Evolutionary conservation across 1,140 invertebrate species (phyloP), one percentile per base, ranked within the genome.

Genomic region (Proctacanthus coquilletti): DNA sequence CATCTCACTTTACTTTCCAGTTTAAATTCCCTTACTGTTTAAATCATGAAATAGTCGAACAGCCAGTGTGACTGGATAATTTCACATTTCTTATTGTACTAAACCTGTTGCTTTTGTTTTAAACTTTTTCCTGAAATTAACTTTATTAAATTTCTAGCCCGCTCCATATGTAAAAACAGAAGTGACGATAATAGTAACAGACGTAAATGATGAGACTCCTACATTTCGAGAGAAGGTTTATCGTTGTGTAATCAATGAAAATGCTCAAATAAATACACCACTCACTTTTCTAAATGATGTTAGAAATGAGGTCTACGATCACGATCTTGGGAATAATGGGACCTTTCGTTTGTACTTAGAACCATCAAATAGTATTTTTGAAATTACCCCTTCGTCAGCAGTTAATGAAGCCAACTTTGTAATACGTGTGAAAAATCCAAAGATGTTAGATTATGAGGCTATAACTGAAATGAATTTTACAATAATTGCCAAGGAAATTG

Each of bases 121-220:
- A 20, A n/a, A n/a, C n/a, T n/a, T n/a, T n/a, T n/a, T n/a, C n/a
- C n/a, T n/a, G n/a, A n/a, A n/a, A n/a, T n/a, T n/a, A n/a, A n/a
- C n/a, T n/a, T n/a, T n/a, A n/a, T n/a, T n/a, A n/a, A 27, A 13
- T 21, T 54, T 53, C 49, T 78, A 46, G 39, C 81, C 82, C 5
- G 52, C 73, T 15, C 84, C 84, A 1, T 79, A 72, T 36, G 77
- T 80, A 1, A 78, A 73, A 5, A 94, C 89, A 1, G 84, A 94
- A 63, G 80, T 94, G 0, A 94, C 88, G 1, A 74, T 97, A 21
- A 87, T 93, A 39, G 67, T 97, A 6, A 80, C 76, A n/a, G 92
- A 97, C 64, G 77, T 94, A 1, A 95, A 96, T 57, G 92, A 96
- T 64, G 88, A 95, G 64, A 79, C 72, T 3, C 91, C 92, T 5